Evolutionary conservation across 1,140 invertebrate species (phyloP).

Genomic region (Drosophila asahinai): DNA sequence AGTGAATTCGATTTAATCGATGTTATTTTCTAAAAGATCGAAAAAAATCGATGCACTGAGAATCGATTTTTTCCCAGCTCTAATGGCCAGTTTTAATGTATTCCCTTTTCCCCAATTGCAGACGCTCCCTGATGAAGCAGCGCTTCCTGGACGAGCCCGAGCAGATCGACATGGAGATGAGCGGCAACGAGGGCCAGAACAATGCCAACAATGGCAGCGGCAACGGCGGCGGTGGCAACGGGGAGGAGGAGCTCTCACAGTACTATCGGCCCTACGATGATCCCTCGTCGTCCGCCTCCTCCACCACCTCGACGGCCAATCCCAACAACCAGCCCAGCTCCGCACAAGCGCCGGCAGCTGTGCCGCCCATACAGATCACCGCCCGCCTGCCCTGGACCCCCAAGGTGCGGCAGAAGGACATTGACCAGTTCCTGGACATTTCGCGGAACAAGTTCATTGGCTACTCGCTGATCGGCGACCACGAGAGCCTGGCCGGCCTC

Average conservation of each 20-base stretch:
- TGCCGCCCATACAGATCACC: constrained; percentile 76
- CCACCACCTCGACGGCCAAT: constrained; percentile 71
- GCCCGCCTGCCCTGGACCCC: constrained; percentile 95
- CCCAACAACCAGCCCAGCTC: constrained; percentile 78
- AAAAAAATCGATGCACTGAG: too few relatives aligned
- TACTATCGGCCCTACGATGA: constrained; percentile 86
- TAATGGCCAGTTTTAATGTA: background rate
- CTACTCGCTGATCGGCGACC: constrained; percentile 93
- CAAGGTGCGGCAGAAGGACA: constrained; percentile 97
- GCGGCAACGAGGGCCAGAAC: constrained; percentile 67
- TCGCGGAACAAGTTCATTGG: constrained; percentile 98
- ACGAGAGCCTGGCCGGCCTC: constrained; percentile 95
- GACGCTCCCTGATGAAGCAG: constrained; percentile 89
- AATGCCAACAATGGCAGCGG: constrained; percentile 65
- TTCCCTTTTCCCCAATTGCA: background rate
- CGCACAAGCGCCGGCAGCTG: constrained; percentile 53
- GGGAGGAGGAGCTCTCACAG: constrained; percentile 86
- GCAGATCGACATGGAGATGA: constrained; percentile 89
- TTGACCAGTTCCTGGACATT: constrained; percentile 95
- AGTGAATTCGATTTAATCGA: too few relatives aligned
- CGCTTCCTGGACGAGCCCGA: constrained; percentile 95
- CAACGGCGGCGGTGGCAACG: constrained; percentile 70
- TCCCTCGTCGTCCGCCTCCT: constrained; percentile 69
- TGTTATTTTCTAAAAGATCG: too few relatives aligned
- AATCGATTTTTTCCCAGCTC: too few relatives aligned